A percentile compares a stretch with the other conserved stretches of the same genome.
Evolutionary conservation across 2,797 vertebrate genomes (phyloP).

Genomic region (Sternotherus odoratus): DNA sequence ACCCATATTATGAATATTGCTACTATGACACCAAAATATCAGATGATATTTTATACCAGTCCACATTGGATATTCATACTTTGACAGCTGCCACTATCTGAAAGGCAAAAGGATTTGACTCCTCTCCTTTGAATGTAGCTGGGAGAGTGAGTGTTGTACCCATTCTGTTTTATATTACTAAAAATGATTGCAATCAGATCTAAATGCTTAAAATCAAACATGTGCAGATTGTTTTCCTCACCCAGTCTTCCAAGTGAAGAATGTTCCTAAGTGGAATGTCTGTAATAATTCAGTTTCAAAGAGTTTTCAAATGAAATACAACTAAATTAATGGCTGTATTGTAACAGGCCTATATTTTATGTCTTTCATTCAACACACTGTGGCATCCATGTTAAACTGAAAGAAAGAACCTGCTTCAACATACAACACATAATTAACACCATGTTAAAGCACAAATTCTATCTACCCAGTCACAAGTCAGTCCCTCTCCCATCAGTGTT

Average conservation of each 20-base stretch:
- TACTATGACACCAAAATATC: neutral
- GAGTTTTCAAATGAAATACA: neutral
- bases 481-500: neutral
- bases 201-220: neutral
- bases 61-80: neutral
- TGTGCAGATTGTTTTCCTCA: neutral
- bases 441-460: neutral
- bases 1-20: neutral
- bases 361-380: neutral
- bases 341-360: neutral
- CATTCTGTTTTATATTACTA: neutral
- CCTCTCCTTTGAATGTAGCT: neutral
- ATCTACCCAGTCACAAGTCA: neutral
- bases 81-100: fast-evolving
- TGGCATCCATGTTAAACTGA: neutral
- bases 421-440: neutral
- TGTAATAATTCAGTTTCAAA: neutral
- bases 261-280: neutral
- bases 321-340: neutral
- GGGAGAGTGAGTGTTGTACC: neutral
- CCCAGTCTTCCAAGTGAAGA: neutral
- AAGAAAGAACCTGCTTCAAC: neutral
- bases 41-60: neutral
- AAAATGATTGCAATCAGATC: neutral
- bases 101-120: neutral